phyloP scores from a whole-genome alignment of 2,797 vertebrate species.

The Rhinogobio ventralis region DNA sequence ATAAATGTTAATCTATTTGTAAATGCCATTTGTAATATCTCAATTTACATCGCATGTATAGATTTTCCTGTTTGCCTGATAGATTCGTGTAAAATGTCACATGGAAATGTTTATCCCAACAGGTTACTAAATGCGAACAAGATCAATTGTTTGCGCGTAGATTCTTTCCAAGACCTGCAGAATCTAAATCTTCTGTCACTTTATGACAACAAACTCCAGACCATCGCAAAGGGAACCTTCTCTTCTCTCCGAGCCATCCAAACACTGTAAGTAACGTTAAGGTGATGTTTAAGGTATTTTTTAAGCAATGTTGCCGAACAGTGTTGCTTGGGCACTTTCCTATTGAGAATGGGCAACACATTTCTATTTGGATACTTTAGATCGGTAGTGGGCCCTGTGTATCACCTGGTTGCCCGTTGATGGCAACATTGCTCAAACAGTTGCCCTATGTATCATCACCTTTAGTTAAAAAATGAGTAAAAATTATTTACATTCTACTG shows the following conservation, averaged over 20 bases:
- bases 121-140: constrained; percentile 98
- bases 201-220: constrained; percentile 98
- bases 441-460: no score
- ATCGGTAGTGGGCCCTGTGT: no score
- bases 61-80: constrained; percentile 22
- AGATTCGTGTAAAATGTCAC: constrained; percentile 33
- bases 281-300: no score
- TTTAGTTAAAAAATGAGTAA: background rate
- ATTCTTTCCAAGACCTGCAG: constrained; percentile 97
- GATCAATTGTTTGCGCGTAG: constrained; percentile 95
- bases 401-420: no score
- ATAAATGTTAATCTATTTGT: constrained; percentile 38
- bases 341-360: no score
- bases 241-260: constrained; percentile 92
- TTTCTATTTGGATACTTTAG: no score
- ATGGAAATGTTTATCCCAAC: constrained; percentile 62
- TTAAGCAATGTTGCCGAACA: no score
- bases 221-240: constrained; percentile 97
- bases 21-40: constrained; percentile 28
- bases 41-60: constrained; percentile 4
- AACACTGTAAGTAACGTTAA: constrained; percentile 84
- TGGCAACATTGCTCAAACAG: no score
- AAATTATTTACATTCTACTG: background rate
- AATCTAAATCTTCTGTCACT: constrained; percentile 96
- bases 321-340: no score